phyloP scores from a whole-genome alignment of 2,888 invertebrate genomes.

The Teleiodes luculella region DNA sequence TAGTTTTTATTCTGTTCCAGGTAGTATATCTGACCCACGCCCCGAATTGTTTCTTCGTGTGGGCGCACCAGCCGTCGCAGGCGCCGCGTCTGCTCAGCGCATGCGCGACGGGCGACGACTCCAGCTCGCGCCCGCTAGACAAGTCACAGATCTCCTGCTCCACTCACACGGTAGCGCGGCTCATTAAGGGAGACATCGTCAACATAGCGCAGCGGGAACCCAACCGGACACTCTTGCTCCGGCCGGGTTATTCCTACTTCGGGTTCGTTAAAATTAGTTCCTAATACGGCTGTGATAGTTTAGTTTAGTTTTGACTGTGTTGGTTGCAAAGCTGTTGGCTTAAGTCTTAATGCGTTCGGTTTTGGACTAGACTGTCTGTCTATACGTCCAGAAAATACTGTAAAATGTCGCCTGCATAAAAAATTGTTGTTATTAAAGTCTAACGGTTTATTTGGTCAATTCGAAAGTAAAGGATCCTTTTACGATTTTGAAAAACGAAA shows the following conservation, averaged over 20 bases:
- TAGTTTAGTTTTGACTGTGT: background rate
- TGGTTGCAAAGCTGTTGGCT: too few relatives aligned
- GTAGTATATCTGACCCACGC: conserved; percentile 59
- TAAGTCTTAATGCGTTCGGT: too few relatives aligned
- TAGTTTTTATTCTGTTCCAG: conserved; percentile 37
- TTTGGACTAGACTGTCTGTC: too few relatives aligned
- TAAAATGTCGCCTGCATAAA: too few relatives aligned
- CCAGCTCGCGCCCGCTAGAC: conserved; percentile 41
- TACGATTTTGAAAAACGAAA: too few relatives aligned
- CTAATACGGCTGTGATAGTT: conserved; percentile 54
- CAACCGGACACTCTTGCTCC: conserved; percentile 58
- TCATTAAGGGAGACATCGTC: conserved; percentile 52
- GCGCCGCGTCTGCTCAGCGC: conserved; percentile 46
- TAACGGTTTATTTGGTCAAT: too few relatives aligned
- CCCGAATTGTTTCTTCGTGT: conserved; percentile 63
- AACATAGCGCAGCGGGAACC: conserved; percentile 61
- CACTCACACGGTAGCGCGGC: conserved; percentile 53
- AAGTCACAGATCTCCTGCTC: conserved; percentile 64
- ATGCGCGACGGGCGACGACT: conserved; percentile 60
- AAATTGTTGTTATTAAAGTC: too few relatives aligned
- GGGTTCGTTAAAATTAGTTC: conserved; percentile 69
- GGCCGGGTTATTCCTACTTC: conserved; percentile 60
- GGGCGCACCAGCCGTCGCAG: conserved; percentile 41
- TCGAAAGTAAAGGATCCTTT: too few relatives aligned
- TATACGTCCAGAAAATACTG: too few relatives aligned